phyloP scores from a whole-genome alignment of 2,888 invertebrate species.

The Idaea aversata region DNA sequence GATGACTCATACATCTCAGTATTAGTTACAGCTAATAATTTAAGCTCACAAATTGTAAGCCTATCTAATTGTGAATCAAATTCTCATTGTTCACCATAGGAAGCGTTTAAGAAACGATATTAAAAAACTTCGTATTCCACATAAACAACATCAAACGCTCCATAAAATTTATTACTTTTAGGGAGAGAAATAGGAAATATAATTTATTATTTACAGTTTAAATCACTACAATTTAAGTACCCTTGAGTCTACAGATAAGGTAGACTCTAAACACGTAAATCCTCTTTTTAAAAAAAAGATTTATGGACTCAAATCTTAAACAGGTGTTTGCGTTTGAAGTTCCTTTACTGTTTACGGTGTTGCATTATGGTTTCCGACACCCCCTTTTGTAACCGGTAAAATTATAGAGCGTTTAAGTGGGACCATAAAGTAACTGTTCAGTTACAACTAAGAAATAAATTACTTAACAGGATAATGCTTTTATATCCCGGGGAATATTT shows the following conservation, averaged over 20 bases:
- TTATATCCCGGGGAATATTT: constrained; percentile 71
- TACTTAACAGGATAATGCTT: constrained; percentile 79
- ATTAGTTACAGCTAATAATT: constrained; percentile 51
- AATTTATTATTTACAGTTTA: constrained; percentile 36
- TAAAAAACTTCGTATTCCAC: constrained; percentile 12
- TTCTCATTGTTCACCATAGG: constrained; percentile 21
- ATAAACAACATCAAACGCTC: constrained; percentile 3
- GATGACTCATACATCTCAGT: constrained; percentile 57
- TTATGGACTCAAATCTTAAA: constrained; percentile 57
- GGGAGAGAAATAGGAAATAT: constrained; percentile 26
- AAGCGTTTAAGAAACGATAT: constrained; percentile 23
- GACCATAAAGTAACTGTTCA: constrained; percentile 72
- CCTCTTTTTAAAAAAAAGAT: constrained; percentile 51
- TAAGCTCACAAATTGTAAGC: constrained; percentile 32
- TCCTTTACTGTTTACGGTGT: constrained; percentile 63
- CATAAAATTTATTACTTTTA: constrained; percentile 3
- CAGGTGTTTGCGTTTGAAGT: constrained; percentile 59
- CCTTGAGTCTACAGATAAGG: constrained; percentile 34
- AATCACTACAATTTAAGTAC: constrained; percentile 37
- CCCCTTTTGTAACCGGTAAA: constrained; percentile 71
- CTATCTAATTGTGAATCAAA: constrained; percentile 29
- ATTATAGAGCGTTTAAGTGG: constrained; percentile 77
- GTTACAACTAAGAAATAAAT: constrained; percentile 77
- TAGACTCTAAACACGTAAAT: constrained; percentile 37
- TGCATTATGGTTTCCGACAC: constrained; percentile 65